Percentiles rank a stretch among this genome's conserved stretches.
Evolutionary conservation across 2,113 vertebrate species (phyloP).

Genomic region (Peromyscus maniculatus): DNA sequence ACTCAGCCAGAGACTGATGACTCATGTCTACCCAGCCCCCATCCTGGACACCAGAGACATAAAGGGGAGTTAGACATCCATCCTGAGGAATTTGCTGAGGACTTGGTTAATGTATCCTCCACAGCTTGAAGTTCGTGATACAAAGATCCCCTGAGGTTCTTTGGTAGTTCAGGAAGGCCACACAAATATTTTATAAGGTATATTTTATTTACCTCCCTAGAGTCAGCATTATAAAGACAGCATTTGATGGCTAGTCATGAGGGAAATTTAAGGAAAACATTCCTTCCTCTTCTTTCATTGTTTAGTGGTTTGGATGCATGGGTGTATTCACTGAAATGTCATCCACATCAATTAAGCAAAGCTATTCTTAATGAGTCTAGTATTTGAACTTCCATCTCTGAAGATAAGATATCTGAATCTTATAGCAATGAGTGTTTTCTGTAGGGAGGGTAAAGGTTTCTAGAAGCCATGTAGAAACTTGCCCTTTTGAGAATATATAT

Average conservation of each 20-base stretch:
- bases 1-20: not conserved
- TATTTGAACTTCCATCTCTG: conserved; percentile 17
- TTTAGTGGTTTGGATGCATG: conserved; percentile 5
- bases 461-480: conserved; percentile 41
- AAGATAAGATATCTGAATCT: conserved; percentile 40
- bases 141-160: not conserved
- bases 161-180: not conserved
- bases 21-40: not conserved
- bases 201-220: not conserved
- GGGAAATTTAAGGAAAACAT: conserved; percentile 16
- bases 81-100: not conserved
- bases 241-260: not conserved
- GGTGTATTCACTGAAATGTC: conserved; percentile 38
- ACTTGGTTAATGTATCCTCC: not conserved
- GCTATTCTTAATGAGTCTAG: conserved; percentile 7
- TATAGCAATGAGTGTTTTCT: not conserved
- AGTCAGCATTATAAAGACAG: not conserved
- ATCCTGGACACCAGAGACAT: not conserved
- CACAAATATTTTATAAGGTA: not conserved
- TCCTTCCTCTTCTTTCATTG: conserved; percentile 16
- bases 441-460: conserved; percentile 16
- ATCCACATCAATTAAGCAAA: conserved; percentile 44
- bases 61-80: not conserved
- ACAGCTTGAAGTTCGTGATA: not conserved
- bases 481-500: not conserved